Conservation (phyloP, 1,140 invertebrate species). For the Homalodisca vitripennis region DNA sequence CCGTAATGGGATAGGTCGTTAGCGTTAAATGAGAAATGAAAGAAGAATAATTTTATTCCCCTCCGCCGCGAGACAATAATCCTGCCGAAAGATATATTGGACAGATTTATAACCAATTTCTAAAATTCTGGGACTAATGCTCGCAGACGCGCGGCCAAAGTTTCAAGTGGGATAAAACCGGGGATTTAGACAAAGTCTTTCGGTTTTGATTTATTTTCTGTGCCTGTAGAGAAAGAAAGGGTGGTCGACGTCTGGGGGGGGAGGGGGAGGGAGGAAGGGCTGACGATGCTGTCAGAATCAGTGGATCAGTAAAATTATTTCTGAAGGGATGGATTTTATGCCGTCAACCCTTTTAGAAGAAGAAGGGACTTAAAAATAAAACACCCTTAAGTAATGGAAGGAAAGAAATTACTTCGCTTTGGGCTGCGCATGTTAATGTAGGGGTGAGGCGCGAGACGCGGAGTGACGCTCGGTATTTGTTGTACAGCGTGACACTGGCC, state of each 20-base stretch:
- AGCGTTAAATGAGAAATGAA: constrained; percentile 23
- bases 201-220: constrained; percentile 27
- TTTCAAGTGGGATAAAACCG: constrained; percentile 16
- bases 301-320: constrained; percentile 32
- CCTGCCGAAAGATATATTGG: constrained; percentile 6
- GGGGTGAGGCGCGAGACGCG: background rate
- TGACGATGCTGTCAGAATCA: constrained; percentile 30
- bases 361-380: constrained; percentile 27
- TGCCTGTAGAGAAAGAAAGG: constrained; percentile 19
- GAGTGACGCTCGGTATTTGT: background rate
- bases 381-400: constrained; percentile 21
- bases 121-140: constrained; percentile 14
- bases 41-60: constrained; percentile 17
- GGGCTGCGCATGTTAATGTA: background rate
- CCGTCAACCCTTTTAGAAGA: constrained; percentile 30
- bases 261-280: background rate
- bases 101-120: constrained; percentile 23
- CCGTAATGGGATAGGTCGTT: constrained; percentile 12
- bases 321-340: constrained; percentile 29
- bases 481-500: background rate
- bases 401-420: constrained; percentile 24
- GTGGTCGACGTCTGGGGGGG: constrained; percentile 7
- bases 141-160: background rate
- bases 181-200: constrained; percentile 22
- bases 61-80: constrained; percentile 10